Evolutionary conservation across 2,888 invertebrate genomes (phyloP).

Genomic region (Malthinus seriepunctatus): DNA sequence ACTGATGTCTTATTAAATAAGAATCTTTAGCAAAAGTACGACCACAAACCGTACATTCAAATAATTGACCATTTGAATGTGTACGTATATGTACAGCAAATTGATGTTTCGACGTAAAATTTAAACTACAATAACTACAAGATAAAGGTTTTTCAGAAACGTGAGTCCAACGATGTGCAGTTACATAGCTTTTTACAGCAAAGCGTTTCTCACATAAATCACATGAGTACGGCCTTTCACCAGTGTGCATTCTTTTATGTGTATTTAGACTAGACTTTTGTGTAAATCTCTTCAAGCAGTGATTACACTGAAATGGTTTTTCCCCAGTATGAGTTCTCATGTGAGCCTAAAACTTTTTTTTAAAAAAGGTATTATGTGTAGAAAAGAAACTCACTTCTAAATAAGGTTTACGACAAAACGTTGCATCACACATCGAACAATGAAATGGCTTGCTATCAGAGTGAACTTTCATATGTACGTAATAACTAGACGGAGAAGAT

Average conservation of each 20-base stretch:
- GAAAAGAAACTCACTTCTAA: slow-evolving; percentile 57
- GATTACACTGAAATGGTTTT: slow-evolving; percentile 73
- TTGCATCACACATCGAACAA: slow-evolving; percentile 76
- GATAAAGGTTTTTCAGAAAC: slow-evolving; percentile 74
- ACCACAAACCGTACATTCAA: slow-evolving; percentile 75
- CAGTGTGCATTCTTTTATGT: slow-evolving; percentile 80
- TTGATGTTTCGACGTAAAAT: slow-evolving; percentile 72
- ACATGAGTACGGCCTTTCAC: slow-evolving; percentile 77
- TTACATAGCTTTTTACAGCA: slow-evolving; percentile 80
- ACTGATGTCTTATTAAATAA: slow-evolving; percentile 77
- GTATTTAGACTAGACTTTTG: slow-evolving; percentile 82
- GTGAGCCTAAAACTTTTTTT: slow-evolving; percentile 59
- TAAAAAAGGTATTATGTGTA: neutral
- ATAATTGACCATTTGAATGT: slow-evolving; percentile 70
- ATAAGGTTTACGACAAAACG: slow-evolving; percentile 80
- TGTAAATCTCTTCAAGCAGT: slow-evolving; percentile 77
- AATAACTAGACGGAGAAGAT: slow-evolving; percentile 77
- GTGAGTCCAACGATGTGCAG: slow-evolving; percentile 81
- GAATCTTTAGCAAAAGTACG: slow-evolving; percentile 77
- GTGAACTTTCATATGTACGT: slow-evolving; percentile 83
- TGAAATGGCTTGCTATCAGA: slow-evolving; percentile 80
- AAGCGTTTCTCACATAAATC: slow-evolving; percentile 80
- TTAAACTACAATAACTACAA: slow-evolving; percentile 73
- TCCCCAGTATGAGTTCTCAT: slow-evolving; percentile 82
- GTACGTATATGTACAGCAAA: slow-evolving; percentile 77